Conservation (phyloP, 1,140 invertebrate genomes). For the Achroia grisella region DNA sequence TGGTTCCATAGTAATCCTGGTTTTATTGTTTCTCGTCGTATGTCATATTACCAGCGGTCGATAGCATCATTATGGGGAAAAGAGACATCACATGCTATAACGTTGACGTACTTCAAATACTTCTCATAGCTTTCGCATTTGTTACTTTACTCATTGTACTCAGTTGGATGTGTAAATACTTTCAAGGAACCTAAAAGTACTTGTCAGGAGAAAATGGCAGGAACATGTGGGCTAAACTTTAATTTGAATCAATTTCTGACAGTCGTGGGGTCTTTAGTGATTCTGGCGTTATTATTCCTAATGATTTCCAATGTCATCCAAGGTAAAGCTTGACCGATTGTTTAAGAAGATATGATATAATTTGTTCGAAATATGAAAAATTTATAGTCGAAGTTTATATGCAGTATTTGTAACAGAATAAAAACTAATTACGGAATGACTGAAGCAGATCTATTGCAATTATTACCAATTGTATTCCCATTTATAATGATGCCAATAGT, state of each 20-base stretch:
- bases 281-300: slow-evolving; percentile 22
- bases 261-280: slow-evolving; percentile 21
- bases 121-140: slow-evolving; percentile 42
- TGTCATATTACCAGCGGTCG: slow-evolving; percentile 41
- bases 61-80: slow-evolving; percentile 25
- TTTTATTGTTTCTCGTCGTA: slow-evolving; percentile 44
- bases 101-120: slow-evolving; percentile 35
- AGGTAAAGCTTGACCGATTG: too few species aligned
- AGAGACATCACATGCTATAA: slow-evolving; percentile 16
- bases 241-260: slow-evolving; percentile 19
- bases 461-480: slow-evolving; percentile 23
- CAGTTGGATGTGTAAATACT: slow-evolving; percentile 56
- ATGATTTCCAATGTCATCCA: slow-evolving; percentile 18
- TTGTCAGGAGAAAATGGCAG: slow-evolving; percentile 3
- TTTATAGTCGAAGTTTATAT: too few species aligned
- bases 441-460: slow-evolving; percentile 6
- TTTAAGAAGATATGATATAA: background rate
- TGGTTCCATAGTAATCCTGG: slow-evolving; percentile 45
- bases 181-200: slow-evolving; percentile 22
- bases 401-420: background rate
- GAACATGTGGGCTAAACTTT: slow-evolving; percentile 6
- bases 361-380: too few species aligned
- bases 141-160: slow-evolving; percentile 39
- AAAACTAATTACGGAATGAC: background rate
- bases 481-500: slow-evolving; percentile 27